Evolutionary conservation across 2,113 vertebrate genomes (phyloP).

Genomic region (Monarcha castaneiventris): DNA sequence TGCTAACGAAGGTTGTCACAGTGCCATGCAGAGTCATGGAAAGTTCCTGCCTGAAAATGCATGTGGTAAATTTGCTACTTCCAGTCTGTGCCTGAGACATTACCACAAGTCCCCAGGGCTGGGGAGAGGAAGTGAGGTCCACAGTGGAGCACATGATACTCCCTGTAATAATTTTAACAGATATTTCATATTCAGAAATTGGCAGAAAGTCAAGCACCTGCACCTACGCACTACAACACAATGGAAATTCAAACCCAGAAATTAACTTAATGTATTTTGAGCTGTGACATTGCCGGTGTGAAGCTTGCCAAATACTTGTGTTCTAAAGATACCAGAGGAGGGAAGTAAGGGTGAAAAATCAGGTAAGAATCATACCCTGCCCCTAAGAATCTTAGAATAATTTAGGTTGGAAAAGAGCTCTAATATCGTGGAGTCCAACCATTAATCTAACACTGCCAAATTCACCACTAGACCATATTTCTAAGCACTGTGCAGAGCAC

Average conservation of each 20-base stretch:
- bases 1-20: rapidly evolving
- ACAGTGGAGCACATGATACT: not conserved
- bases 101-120: not conserved
- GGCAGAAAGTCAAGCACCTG: not conserved
- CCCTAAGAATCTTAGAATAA: not conserved
- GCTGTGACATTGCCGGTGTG: not conserved
- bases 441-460: not conserved
- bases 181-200: not conserved
- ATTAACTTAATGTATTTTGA: rapidly evolving
- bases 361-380: not conserved
- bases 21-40: not conserved
- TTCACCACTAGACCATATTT: not conserved
- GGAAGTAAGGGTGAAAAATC: not conserved
- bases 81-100: not conserved
- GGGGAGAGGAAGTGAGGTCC: not conserved
- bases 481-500: not conserved
- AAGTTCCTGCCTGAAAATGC: rapidly evolving
- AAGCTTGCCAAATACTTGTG: not conserved
- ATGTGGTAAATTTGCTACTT: not conserved
- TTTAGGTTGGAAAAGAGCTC: not conserved
- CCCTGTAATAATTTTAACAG: not conserved
- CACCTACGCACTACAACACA: not conserved
- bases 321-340: not conserved
- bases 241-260: not conserved
- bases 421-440: not conserved